Base-by-base conservation (phyloP, 2,888 invertebrate genomes). In the Blomia tropicalis region DNA sequence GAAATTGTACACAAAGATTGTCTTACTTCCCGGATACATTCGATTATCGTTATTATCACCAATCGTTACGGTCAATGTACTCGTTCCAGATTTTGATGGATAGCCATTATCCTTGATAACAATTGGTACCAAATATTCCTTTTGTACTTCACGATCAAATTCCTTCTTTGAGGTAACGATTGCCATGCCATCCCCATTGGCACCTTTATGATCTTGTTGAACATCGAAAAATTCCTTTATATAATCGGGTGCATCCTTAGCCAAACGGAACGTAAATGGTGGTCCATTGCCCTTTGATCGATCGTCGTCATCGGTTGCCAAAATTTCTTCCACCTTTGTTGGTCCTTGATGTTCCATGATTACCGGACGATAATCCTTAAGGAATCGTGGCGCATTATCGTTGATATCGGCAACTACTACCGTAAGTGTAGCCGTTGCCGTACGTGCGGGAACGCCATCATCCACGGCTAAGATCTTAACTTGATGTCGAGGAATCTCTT, bases 41-140 rank as follows among this genome's bases (percentile, higher is more conserved):
- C 91, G 89, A 75, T 96, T 95, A 74, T 96, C 96, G 74, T 98
- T 98, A 25, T 88, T 86, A 75, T 98, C 96, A 25, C 95, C 95
- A 70, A 98, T 95, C 58, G 93, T 88, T 29, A 96, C 89, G 0
- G 92, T 93, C 41, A 96, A 77, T 0, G 92, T 93, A 71, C 90
- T 90, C 11, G 93, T 93, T 66, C 92, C 93, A 19, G 90, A 89
- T 87, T 92, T 88, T 0, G 87, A 84, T n/a, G 92, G 91, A 68
- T 87, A 88, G 43, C 95, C 93, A 70, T 89, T 87, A 77, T 98
- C 98, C 75, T 88, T 91, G 72, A 98, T 93, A 27, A 93, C 86
- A 71, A 98, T 92, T 1, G 96, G 96, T 71, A 98, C 88, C 69
- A 90, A 81, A 73, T 92, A 92, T 75, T 92, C 91, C 73, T 95